These are phyloP conservation scores for Crossoptilon crossoptilon DNA, from an alignment of 2,797 vertebrate genomes.

Conservation along the genomic window DNA sequence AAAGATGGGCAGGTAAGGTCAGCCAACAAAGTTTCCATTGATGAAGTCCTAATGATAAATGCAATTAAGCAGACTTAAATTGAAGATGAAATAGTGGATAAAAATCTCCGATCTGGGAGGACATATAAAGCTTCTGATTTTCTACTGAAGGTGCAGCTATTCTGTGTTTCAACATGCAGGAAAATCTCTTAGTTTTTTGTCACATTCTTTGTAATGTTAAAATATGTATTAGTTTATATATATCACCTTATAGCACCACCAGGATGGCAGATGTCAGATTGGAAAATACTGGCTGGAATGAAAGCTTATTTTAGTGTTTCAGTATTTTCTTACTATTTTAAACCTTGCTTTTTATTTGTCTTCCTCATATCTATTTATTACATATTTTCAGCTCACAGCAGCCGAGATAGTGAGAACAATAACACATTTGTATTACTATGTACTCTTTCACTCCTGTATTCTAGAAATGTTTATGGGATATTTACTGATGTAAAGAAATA, in stretches of 20 bases:
- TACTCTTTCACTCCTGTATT: not conserved
- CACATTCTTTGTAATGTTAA: not conserved
- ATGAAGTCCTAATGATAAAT: conserved; percentile 39
- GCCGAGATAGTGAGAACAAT: not conserved
- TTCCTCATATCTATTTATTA: conserved; percentile 49
- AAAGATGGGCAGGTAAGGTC: conserved; percentile 2
- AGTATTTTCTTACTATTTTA: conserved; percentile 26
- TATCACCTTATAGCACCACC: not conserved
- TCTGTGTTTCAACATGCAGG: not conserved
- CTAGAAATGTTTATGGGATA: conserved; percentile 14
- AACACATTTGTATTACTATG: not conserved
- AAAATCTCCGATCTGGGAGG: conserved; percentile 53
- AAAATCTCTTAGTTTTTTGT: not conserved
- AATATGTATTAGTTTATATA: not conserved
- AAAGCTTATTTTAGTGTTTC: conserved; percentile 34
- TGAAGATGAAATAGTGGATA: conserved; percentile 52
- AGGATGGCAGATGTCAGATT: not conserved
- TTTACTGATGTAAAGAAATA: conserved; percentile 20
- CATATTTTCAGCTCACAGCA: conserved; percentile 18
- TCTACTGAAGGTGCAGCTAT: conserved; percentile 18
- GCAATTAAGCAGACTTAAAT: conserved; percentile 39
- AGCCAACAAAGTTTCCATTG: conserved; percentile 29
- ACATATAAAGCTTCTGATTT: conserved; percentile 31
- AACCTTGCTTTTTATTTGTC: conserved; percentile 17
- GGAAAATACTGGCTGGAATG: conserved; percentile 44